phyloP scores from a whole-genome alignment of 2,113 vertebrate species.

The Neopipo cinnamomea region DNA sequence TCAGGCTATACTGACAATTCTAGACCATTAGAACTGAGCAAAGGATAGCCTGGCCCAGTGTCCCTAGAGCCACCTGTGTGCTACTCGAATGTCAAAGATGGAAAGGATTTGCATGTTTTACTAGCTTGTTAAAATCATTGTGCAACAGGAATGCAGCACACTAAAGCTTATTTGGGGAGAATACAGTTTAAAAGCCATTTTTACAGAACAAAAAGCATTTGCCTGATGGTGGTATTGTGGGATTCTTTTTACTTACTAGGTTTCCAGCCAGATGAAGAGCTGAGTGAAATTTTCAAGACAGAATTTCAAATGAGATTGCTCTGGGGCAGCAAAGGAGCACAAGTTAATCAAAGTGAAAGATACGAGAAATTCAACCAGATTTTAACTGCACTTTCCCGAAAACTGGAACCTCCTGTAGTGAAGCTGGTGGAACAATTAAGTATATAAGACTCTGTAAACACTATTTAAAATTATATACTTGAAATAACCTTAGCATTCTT shows the following conservation, averaged over 20 bases:
- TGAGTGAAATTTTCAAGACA: conserved; percentile 92
- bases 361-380: conserved; percentile 95
- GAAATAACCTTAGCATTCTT: conserved; percentile 6
- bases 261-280: conserved; percentile 85
- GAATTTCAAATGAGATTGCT: conserved; percentile 96
- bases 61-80: neutral
- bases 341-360: conserved; percentile 90
- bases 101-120: neutral
- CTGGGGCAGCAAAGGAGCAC: conserved; percentile 94
- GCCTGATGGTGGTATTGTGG: neutral
- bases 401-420: conserved; percentile 84
- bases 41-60: neutral
- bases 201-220: neutral
- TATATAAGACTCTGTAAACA: neutral
- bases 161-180: neutral
- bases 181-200: neutral
- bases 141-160: neutral
- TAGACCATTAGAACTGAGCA: neutral
- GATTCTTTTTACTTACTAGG: conserved; percentile 70
- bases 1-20: neutral
- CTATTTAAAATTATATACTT: neutral
- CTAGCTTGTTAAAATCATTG: neutral
- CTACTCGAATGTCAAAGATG: neutral
- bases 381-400: conserved; percentile 91
- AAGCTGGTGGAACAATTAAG: conserved; percentile 82